These are phyloP conservation scores for Drosophila ezoana DNA, from an alignment of 2,888 invertebrate species.

Conservation along the genomic window DNA sequence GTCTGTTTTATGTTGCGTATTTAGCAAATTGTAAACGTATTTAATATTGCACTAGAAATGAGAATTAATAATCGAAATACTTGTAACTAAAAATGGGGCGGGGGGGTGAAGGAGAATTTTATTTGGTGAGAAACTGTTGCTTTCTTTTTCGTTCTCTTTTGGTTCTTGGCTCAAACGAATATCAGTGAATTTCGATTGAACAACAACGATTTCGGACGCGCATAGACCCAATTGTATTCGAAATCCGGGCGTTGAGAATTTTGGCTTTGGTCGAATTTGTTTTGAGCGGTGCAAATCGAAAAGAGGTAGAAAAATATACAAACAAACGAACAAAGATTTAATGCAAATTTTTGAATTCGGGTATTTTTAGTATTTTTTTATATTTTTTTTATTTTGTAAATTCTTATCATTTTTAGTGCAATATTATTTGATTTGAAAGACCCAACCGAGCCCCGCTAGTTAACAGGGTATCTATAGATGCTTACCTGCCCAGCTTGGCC, in stretches of 20 bases:
- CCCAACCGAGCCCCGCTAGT: neutral
- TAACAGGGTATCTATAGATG: constrained; percentile 15
- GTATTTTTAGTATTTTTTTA: neutral
- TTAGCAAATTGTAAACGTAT: constrained; percentile 26
- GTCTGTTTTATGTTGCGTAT: constrained; percentile 24
- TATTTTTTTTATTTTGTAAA: neutral
- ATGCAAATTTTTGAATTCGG: constrained; percentile 10
- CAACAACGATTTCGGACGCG: constrained; percentile 82
- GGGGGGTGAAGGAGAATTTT: constrained; percentile 27
- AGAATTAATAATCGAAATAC: constrained; percentile 10
- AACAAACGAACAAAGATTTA: constrained; percentile 43
- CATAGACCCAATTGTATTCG: constrained; percentile 83
- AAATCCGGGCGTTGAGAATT: constrained; percentile 72
- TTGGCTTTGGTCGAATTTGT: constrained; percentile 49
- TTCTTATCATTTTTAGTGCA: constrained; percentile 77
- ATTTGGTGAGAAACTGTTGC: constrained; percentile 15
- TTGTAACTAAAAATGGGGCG: constrained; percentile 18
- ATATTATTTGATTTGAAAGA: constrained; percentile 69
- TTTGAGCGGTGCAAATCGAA: constrained; percentile 38
- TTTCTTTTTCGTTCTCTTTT: constrained; percentile 5
- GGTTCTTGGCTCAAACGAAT: constrained; percentile 62
- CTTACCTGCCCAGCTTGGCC: constrained; percentile 93
- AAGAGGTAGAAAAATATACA: constrained; percentile 40
- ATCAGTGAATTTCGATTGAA: constrained; percentile 81
- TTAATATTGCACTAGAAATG: constrained; percentile 73